A percentile compares a stretch with the other conserved stretches of the same genome.
Conservation (phyloP, 2,888 invertebrate genomes). For the Pammene aurita region DNA sequence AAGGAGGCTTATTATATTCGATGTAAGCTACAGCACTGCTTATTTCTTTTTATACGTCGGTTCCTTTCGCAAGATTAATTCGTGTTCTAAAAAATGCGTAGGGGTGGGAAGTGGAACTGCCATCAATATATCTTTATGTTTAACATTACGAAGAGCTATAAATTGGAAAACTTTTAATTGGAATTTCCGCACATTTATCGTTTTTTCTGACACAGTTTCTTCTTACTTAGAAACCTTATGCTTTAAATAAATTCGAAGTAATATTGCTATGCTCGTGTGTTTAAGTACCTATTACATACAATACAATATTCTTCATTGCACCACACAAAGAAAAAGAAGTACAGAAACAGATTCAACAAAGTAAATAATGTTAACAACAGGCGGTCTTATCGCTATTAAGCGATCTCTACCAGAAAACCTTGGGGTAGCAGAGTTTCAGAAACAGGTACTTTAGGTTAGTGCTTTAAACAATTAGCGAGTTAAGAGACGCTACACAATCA, state of each 20-base stretch:
- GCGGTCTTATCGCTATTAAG: no score
- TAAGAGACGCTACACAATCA: no score
- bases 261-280: neutral
- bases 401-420: no score
- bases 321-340: no score
- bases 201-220: constrained; percentile 31
- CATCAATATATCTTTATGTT: constrained; percentile 36
- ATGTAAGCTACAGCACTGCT: constrained; percentile 27
- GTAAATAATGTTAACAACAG: no score
- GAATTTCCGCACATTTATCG: constrained; percentile 18
- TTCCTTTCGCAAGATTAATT: constrained; percentile 35
- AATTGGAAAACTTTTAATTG: constrained; percentile 41
- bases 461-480: no score
- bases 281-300: no score
- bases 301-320: no score
- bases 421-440: no score
- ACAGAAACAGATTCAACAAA: no score
- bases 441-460: no score
- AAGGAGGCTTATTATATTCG: constrained; percentile 43
- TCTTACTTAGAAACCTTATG: neutral
- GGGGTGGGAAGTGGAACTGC: constrained; percentile 27
- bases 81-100: constrained; percentile 26
- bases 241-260: neutral
- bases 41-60: constrained; percentile 23
- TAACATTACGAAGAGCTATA: constrained; percentile 37